Evolutionary conservation across 2,797 vertebrate genomes (phyloP).

Genomic region (Luscinia luscinia): DNA sequence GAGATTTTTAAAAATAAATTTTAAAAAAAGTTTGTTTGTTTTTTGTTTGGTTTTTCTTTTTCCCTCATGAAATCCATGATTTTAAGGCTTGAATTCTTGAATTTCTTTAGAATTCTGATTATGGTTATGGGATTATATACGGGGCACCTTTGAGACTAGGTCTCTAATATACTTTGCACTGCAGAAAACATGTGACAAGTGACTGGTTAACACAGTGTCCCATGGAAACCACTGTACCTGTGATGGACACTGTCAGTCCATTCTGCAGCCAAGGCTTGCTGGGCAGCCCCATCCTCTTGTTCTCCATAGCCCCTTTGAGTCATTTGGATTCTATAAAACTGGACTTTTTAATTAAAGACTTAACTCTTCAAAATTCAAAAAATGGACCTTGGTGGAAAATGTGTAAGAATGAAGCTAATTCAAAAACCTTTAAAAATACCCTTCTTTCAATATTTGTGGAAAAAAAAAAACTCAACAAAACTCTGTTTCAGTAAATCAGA

Average conservation of each 20-base stretch:
- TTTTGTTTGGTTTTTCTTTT: neutral
- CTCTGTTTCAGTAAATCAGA: neutral
- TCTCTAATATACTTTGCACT: neutral
- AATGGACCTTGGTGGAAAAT: neutral
- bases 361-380: neutral
- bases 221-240: neutral
- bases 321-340: neutral
- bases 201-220: neutral
- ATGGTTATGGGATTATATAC: neutral
- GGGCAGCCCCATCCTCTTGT: neutral
- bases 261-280: neutral
- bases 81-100: neutral
- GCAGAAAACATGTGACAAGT: neutral
- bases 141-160: neutral
- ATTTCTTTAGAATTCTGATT: neutral
- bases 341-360: neutral
- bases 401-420: neutral
- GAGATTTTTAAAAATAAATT: neutral
- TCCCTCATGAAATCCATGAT: neutral
- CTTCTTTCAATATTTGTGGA: neutral
- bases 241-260: neutral
- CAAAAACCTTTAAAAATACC: neutral
- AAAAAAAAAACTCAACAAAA: neutral
- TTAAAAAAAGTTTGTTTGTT: too few species aligned
- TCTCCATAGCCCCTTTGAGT: neutral